Percentiles rank a stretch among this genome's conserved stretches.
phyloP scores from a whole-genome alignment of 2,888 invertebrate genomes.

The Chrysolina americana region DNA sequence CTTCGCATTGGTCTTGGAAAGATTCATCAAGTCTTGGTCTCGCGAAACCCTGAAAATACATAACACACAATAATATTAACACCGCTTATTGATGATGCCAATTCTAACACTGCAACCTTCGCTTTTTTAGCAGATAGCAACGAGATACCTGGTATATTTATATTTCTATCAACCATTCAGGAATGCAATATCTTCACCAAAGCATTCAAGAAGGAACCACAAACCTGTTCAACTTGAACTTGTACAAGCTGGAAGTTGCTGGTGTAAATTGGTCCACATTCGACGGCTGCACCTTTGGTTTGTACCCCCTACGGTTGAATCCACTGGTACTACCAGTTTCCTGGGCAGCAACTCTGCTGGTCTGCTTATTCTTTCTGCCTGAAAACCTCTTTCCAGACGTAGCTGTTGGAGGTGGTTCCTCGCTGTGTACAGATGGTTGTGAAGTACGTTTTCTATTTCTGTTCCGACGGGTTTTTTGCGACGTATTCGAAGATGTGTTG shows the following conservation, averaged over 20 bases:
- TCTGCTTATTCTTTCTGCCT: constrained; percentile 65
- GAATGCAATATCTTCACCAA: not conserved
- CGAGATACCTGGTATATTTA: too few relatives aligned
- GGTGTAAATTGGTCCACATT: constrained; percentile 72
- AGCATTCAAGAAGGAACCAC: constrained; percentile 25
- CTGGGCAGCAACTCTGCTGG: constrained; percentile 38
- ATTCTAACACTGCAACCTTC: too few relatives aligned
- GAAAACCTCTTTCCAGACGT: constrained; percentile 71
- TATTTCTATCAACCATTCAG: not conserved
- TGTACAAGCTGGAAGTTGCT: constrained; percentile 75
- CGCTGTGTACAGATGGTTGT: constrained; percentile 79
- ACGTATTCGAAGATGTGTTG: constrained; percentile 65
- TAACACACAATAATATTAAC: too few relatives aligned
- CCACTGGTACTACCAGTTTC: constrained; percentile 63
- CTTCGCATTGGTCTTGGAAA: too few relatives aligned
- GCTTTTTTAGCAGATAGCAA: too few relatives aligned
- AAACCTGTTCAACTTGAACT: constrained; percentile 81
- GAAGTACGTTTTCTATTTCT: constrained; percentile 70
- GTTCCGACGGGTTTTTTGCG: constrained; percentile 68
- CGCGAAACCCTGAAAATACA: too few relatives aligned
- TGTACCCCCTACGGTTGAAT: constrained; percentile 76
- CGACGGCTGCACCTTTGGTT: constrained; percentile 76
- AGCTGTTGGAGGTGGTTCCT: constrained; percentile 68
- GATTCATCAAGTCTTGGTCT: too few relatives aligned
- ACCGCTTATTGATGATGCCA: too few relatives aligned